These are phyloP conservation scores for Pantherophis alleghaniensis DNA, from an alignment of 2,797 vertebrate genomes.

Conservation along the genomic window DNA sequence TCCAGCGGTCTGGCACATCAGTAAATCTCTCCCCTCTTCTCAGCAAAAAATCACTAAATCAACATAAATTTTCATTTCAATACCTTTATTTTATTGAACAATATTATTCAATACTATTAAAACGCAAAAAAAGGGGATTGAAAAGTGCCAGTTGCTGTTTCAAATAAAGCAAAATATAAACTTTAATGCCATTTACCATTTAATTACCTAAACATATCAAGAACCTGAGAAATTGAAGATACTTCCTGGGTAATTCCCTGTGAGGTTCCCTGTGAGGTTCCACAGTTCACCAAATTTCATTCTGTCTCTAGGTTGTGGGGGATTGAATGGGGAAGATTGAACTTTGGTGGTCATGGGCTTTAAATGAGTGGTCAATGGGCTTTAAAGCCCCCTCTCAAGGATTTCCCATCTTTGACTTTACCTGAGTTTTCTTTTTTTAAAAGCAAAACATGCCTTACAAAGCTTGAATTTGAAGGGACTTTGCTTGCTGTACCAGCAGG, in stretches of 20 bases:
- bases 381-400: not conserved
- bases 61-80: not conserved
- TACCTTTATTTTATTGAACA: not conserved
- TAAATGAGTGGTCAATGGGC: not conserved
- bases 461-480: not conserved
- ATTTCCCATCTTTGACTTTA: not conserved
- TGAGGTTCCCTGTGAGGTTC: not conserved
- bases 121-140: not conserved
- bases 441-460: slow-evolving; percentile 16
- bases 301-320: not conserved
- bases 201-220: not conserved
- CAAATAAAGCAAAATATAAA: not conserved
- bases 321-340: not conserved
- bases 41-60: not conserved
- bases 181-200: not conserved
- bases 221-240: not conserved
- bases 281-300: not conserved
- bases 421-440: not conserved
- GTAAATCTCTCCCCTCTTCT: not conserved
- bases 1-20: not conserved
- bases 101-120: not conserved
- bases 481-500: slow-evolving; percentile 31
- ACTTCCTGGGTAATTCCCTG: not conserved
- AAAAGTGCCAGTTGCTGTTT: not conserved
- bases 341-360: not conserved